Percentiles rank a stretch among this genome's conserved stretches.
phyloP scores from a whole-genome alignment of 35 echinoderm and acorn worm genomes.

The Hemicentrotus pulcherrimus region DNA sequence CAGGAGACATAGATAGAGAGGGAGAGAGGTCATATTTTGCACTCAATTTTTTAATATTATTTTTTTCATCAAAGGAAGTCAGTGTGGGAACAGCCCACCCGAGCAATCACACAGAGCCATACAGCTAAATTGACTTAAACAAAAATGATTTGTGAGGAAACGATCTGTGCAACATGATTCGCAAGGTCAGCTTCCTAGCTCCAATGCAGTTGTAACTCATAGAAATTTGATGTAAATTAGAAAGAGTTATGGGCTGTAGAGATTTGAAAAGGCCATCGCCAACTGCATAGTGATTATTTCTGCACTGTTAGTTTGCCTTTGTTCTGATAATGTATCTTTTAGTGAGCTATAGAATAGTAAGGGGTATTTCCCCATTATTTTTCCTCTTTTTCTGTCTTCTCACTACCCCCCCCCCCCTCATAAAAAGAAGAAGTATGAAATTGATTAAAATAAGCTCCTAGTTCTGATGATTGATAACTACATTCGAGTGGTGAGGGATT shows the following conservation, averaged over 20 bases:
- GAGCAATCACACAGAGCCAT: background rate
- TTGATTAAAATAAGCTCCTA: background rate
- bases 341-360: background rate
- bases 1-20: background rate
- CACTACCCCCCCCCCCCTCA: no score
- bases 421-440: no score
- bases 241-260: background rate
- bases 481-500: no score
- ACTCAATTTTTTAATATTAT: background rate
- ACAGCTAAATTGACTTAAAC: background rate
- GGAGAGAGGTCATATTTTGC: background rate
- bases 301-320: background rate
- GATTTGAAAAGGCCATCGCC: background rate
- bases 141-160: conserved; percentile 1
- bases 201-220: background rate
- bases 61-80: background rate
- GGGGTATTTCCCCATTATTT: background rate
- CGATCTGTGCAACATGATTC: background rate
- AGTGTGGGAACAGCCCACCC: background rate
- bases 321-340: background rate
- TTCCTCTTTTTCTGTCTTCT: background rate
- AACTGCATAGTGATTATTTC: background rate
- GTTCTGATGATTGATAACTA: background rate
- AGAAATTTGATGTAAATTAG: conserved; percentile 6
- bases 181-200: background rate